Conservation (phyloP, 1,140 invertebrate species). For the Drosophila dunni region DNA sequence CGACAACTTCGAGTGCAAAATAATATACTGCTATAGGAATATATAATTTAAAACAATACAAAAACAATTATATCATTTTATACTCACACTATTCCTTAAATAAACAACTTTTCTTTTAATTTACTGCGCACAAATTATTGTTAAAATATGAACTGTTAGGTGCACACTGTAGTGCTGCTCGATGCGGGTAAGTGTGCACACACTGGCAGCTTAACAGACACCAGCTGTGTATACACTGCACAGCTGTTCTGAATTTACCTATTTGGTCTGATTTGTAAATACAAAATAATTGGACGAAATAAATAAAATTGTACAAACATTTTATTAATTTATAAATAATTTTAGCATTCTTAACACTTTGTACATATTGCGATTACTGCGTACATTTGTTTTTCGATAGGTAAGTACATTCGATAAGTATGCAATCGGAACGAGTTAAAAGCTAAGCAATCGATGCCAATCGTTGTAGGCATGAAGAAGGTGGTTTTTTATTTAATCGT, state of each 20-base stretch:
- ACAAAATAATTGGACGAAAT: neutral
- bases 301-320: neutral
- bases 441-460: conserved; percentile 21
- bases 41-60: neutral
- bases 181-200: conserved; percentile 9
- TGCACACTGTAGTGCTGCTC: conserved; percentile 19
- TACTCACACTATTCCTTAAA: conserved; percentile 9
- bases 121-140: conserved; percentile 57
- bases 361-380: neutral
- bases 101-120: conserved; percentile 30
- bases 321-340: neutral
- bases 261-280: conserved; percentile 6
- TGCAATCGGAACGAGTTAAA: conserved; percentile 18
- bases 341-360: neutral
- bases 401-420: conserved; percentile 15
- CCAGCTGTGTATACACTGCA: conserved; percentile 22
- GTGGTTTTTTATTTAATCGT: conserved; percentile 52
- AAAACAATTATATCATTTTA: neutral
- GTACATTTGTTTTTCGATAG: conserved; percentile 4
- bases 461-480: conserved; percentile 6
- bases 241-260: conserved; percentile 30
- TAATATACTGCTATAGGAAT: neutral
- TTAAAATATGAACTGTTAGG: conserved; percentile 2
- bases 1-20: neutral
- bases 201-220: conserved; percentile 5